Evolutionary conservation across 1,140 invertebrate genomes (phyloP), one percentile per base, ranked within the genome.

Genomic region (Diplogasteroides magnus): DNA sequence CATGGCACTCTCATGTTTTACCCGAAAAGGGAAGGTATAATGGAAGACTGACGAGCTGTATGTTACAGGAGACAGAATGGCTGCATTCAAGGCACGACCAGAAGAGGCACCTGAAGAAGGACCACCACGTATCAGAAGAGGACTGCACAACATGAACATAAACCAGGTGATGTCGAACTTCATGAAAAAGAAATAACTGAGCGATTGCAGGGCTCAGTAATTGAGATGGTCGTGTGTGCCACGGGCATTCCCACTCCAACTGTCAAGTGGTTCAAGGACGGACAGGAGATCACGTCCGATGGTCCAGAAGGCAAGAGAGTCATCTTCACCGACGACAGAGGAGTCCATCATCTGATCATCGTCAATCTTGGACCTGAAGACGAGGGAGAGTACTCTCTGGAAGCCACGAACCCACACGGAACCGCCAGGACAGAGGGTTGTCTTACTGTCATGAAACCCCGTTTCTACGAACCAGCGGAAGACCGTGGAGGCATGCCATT

Each of bases 231-330:
- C 56, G 76, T 77, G 2, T 77, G 75, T 59, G 77, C 74, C 6
- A 72, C 76, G n/a, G 78, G 78, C 25, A 74, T 68, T 55, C 78
- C 78, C 32, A 79, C 79, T 19, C 78, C 76, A 25, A 82, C 76
- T 25, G 80, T 82, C 37, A 72, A 80, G 68, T 82, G 80, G 80
- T 82, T 76, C 61, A 83, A 82, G 63, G 76, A 82, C 68, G 81
- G 78, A 55, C 64, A 79, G 57, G 77, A 82, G 56, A 64, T 82
- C 1, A 69, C 65, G 15, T 67, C 73, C 25, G 79, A 80, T 25
- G 76, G 72, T 6, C 69, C 78, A 14, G 80, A 83, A 32, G 80
- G 80, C n/a, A 72, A 77, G n/a, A 60, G 76, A 26, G 67, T 73
- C 31, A 78, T 82, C 63, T 82, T 78, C 65, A 83, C 81, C 1